Percentiles rank a stretch among this genome's conserved stretches.
These are phyloP conservation scores for Meiosimyza platycephala DNA, from an alignment of 2,888 invertebrate genomes.

Conservation along the genomic window DNA sequence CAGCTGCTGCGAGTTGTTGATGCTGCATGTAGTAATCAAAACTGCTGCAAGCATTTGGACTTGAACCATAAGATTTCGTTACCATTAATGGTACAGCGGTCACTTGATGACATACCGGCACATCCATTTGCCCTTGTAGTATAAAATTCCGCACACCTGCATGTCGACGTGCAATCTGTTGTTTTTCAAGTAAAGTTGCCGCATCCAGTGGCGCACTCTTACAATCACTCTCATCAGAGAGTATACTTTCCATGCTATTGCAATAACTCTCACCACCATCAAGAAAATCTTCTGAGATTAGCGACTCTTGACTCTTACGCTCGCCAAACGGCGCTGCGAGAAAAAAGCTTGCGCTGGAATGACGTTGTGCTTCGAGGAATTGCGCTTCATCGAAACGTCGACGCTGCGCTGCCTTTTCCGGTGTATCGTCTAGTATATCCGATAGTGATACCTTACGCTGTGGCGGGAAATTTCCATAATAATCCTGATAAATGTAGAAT, in stretches of 20 bases:
- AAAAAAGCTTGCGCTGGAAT: constrained; percentile 85
- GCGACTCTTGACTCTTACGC: constrained; percentile 80
- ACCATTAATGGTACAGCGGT: constrained; percentile 59
- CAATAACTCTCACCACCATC: constrained; percentile 73
- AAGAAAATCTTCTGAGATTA: constrained; percentile 77
- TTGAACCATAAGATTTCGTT: constrained; percentile 75
- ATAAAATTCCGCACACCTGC: constrained; percentile 62
- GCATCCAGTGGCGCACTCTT: constrained; percentile 81
- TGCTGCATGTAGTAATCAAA: constrained; percentile 70
- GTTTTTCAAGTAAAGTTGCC: constrained; percentile 71
- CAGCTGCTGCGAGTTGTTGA: constrained; percentile 45
- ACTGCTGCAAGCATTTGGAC: constrained; percentile 72
- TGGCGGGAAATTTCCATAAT: constrained; percentile 49
- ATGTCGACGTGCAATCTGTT: constrained; percentile 57
- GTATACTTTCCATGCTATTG: constrained; percentile 82
- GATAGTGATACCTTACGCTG: constrained; percentile 73
- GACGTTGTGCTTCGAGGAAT: constrained; percentile 72
- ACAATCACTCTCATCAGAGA: constrained; percentile 84
- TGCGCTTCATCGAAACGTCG: constrained; percentile 59
- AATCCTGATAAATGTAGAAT: constrained; percentile 77
- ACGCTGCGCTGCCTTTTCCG: constrained; percentile 64
- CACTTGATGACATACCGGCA: constrained; percentile 63
- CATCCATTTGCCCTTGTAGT: constrained; percentile 51
- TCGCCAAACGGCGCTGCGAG: constrained; percentile 70
- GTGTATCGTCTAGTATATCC: constrained; percentile 66